Percentiles rank a stretch among this genome's conserved stretches.
Evolutionary conservation across 2,888 invertebrate species (phyloP).

Genomic region (Tiliacea aurago): DNA sequence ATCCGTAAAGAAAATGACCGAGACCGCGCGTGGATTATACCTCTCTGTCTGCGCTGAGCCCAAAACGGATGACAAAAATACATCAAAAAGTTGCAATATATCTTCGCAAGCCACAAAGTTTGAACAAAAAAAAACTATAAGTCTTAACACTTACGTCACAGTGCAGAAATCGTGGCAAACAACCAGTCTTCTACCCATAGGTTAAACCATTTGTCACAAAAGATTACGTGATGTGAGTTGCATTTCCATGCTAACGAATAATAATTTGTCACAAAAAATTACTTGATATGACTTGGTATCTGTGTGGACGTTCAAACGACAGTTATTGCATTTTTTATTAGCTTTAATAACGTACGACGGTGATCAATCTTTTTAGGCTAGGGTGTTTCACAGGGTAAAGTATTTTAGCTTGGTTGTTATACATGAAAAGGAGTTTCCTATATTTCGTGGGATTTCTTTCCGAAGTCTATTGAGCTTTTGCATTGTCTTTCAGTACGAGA

Average conservation of each 20-base stretch:
- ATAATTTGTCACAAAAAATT: slow-evolving; percentile 35
- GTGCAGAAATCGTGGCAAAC: slow-evolving; percentile 32
- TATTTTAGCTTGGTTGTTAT: background rate
- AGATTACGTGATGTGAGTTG: slow-evolving; percentile 41
- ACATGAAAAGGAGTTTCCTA: background rate
- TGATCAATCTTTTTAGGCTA: slow-evolving; percentile 27
- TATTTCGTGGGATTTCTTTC: background rate
- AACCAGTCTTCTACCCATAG: slow-evolving; percentile 10
- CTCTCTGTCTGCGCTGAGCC: too few relatives aligned
- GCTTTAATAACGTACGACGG: background rate
- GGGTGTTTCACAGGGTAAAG: background rate
- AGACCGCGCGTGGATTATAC: too few relatives aligned
- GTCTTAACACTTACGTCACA: background rate
- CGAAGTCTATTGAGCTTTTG: background rate
- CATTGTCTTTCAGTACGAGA: background rate
- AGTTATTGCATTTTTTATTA: slow-evolving; percentile 32
- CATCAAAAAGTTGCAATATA: background rate
- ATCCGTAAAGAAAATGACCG: too few relatives aligned
- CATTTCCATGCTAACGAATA: slow-evolving; percentile 36
- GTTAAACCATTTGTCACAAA: slow-evolving; percentile 16
- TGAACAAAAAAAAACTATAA: background rate
- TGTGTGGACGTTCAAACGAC: slow-evolving; percentile 33
- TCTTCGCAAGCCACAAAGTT: background rate
- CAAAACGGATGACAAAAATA: slow-evolving; percentile 13
- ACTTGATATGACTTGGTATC: slow-evolving; percentile 34